Conservation (phyloP, 23 tunicate species). For the Botrylloides violaceus region DNA sequence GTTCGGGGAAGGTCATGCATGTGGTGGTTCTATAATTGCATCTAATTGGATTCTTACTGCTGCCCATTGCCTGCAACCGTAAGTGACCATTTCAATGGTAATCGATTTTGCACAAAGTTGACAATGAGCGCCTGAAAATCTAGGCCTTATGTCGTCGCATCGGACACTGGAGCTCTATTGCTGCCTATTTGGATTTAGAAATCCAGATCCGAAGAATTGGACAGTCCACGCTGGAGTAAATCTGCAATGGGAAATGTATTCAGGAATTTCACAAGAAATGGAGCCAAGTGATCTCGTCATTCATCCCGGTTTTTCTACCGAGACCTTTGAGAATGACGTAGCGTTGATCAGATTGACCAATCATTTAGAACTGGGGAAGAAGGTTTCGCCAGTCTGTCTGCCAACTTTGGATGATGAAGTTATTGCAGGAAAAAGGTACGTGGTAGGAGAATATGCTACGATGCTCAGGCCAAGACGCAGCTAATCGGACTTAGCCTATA, state of each 20-base stretch:
- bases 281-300: slow-evolving; percentile 33
- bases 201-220: slow-evolving; percentile 45
- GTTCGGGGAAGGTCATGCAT: slow-evolving; percentile 38
- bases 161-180: too few species aligned
- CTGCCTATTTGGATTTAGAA: too few species aligned
- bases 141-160: too few species aligned
- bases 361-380: slow-evolving; percentile 8
- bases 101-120: too few species aligned
- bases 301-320: slow-evolving; percentile 35
- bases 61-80: slow-evolving; percentile 62
- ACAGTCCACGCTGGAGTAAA: slow-evolving; percentile 65
- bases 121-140: too few species aligned
- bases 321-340: slow-evolving; percentile 61
- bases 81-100: too few species aligned
- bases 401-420: slow-evolving; percentile 23
- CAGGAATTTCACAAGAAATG: slow-evolving; percentile 15
- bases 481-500: too few species aligned
- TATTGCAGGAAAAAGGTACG: slow-evolving; percentile 5
- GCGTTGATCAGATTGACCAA: slow-evolving; percentile 46
- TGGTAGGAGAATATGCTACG: too few species aligned
- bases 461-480: too few species aligned
- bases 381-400: slow-evolving; percentile 41
- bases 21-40: slow-evolving; percentile 85
- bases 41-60: slow-evolving; percentile 81
- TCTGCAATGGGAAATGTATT: slow-evolving; percentile 10